Evolutionary conservation across 2,113 vertebrate species (phyloP).

Genomic region (Synchiropus splendidus): DNA sequence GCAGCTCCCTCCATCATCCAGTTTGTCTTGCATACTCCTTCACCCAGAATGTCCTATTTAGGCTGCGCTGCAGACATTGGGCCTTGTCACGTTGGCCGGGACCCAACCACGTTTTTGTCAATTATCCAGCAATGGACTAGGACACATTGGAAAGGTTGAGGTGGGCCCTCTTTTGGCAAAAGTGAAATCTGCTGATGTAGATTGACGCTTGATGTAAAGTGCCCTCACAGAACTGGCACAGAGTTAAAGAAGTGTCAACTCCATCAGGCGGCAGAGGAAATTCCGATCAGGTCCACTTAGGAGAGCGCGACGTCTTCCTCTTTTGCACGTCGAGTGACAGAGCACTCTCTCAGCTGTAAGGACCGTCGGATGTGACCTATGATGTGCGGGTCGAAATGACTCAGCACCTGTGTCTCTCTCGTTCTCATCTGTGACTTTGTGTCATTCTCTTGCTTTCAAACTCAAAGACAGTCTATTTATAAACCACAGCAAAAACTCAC

Average conservation of each 20-base stretch:
- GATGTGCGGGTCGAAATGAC: constrained; percentile 19
- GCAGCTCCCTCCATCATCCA: constrained; percentile 21
- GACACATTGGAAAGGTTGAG: constrained; percentile 34
- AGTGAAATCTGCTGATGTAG: constrained; percentile 36
- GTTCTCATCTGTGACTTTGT: constrained; percentile 5
- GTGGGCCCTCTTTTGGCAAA: constrained; percentile 18
- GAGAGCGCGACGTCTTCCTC: constrained; percentile 13
- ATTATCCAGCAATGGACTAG: constrained; percentile 27
- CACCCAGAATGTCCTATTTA: constrained; percentile 16
- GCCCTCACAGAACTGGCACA: constrained; percentile 36
- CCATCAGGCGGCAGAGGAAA: constrained; percentile 43
- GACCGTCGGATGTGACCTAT: constrained; percentile 18
- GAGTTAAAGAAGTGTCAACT: constrained; percentile 46
- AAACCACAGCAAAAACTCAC: no score
- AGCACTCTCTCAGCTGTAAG: constrained; percentile 19
- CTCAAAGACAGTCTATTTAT: background rate
- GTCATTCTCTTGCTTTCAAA: constrained; percentile 3
- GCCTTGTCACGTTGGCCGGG: constrained; percentile 16
- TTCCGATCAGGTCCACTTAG: constrained; percentile 43
- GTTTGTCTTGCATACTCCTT: constrained; percentile 5
- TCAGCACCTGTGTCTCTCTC: constrained; percentile 32
- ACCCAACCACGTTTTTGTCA: constrained; percentile 22
- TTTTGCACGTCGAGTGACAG: constrained; percentile 26
- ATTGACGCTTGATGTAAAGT: constrained; percentile 47
- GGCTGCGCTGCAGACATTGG: constrained; percentile 10